phyloP scores from a whole-genome alignment of 2,888 invertebrate species.

The Perizoma flavofasciatum region DNA sequence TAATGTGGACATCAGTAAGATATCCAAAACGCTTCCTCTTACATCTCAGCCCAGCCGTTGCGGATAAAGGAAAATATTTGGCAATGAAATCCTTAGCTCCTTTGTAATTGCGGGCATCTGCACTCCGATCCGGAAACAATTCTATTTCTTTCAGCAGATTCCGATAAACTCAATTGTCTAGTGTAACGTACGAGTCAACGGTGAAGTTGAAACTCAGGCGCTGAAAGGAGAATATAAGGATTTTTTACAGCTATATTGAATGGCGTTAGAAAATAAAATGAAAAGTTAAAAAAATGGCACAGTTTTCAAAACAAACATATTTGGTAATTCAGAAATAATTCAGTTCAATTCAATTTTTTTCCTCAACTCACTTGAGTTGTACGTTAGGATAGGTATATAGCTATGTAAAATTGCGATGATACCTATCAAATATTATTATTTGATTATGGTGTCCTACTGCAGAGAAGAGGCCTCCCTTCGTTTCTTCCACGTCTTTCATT shows the following conservation, averaged over 20 bases:
- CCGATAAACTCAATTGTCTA: slow-evolving; percentile 29
- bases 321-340: no score
- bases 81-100: slow-evolving; percentile 73
- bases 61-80: slow-evolving; percentile 78
- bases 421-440: no score
- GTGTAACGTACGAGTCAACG: slow-evolving; percentile 10
- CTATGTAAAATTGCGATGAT: no score
- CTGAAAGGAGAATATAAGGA: not conserved
- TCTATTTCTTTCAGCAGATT: slow-evolving; percentile 35
- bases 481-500: no score
- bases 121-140: slow-evolving; percentile 44
- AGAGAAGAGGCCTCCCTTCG: no score
- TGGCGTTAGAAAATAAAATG: not conserved
- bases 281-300: no score
- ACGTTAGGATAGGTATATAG: no score
- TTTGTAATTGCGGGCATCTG: slow-evolving; percentile 67
- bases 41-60: slow-evolving; percentile 42
- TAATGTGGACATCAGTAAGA: no score
- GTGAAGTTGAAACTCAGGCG: not conserved
- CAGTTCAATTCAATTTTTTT: no score
- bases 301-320: no score
- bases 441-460: no score
- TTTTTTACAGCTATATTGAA: not conserved
- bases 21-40: slow-evolving; percentile 27
- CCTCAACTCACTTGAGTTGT: no score